Evolutionary conservation across 2,888 invertebrate genomes (phyloP).

Genomic region (Drosophila robusta): DNA sequence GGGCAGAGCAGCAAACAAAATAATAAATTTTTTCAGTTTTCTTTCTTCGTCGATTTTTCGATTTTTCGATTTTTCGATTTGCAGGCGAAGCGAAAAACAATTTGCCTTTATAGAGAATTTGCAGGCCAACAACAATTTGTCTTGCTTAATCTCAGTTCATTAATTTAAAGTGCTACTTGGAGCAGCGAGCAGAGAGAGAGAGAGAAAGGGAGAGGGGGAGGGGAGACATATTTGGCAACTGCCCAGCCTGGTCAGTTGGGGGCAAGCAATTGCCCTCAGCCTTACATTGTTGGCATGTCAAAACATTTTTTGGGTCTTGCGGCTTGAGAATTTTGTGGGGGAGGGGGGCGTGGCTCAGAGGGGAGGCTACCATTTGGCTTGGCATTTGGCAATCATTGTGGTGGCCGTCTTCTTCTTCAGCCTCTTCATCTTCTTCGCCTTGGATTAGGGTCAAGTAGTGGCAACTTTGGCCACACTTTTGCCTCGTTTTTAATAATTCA

Average conservation of each 20-base stretch:
- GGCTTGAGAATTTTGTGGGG: constrained; percentile 3
- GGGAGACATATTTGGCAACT: not conserved
- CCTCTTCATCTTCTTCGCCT: not conserved
- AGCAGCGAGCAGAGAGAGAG: not conserved
- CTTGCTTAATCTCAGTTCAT: constrained; percentile 81
- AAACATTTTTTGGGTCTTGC: constrained; percentile 62
- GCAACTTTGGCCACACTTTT: constrained; percentile 35
- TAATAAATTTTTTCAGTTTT: constrained; percentile 53
- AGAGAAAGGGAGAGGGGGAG: no score
- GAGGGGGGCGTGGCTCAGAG: not conserved
- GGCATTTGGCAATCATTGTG: constrained; percentile 68
- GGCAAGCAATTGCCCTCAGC: constrained; percentile 21
- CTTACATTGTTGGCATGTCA: constrained; percentile 48
- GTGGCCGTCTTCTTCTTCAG: not conserved
- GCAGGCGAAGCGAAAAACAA: constrained; percentile 60
- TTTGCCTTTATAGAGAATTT: constrained; percentile 62
- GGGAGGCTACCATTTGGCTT: constrained; percentile 59
- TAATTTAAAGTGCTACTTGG: constrained; percentile 79
- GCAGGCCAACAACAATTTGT: constrained; percentile 71
- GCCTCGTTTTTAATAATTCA: constrained; percentile 72
- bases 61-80: constrained; percentile 35
- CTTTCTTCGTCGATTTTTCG: constrained; percentile 25
- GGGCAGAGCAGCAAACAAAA: constrained; percentile 46
- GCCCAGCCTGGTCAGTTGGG: constrained; percentile 12
- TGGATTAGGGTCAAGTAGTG: constrained; percentile 73